Conservation (phyloP, 2,113 vertebrate species). For the Coptodon rendalli region DNA sequence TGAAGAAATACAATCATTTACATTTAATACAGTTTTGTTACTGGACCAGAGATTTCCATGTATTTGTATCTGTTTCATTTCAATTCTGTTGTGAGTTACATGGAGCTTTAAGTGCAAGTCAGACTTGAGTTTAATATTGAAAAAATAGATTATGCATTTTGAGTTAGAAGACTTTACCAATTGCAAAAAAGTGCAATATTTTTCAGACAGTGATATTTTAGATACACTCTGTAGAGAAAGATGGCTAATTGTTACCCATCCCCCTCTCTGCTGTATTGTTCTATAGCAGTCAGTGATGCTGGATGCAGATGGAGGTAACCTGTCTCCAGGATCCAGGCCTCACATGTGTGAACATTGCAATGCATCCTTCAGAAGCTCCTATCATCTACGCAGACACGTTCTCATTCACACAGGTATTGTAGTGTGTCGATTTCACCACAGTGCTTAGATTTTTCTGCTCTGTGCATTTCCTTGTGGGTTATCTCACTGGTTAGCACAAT, state of each 20-base stretch:
- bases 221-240: background rate
- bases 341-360: conserved; percentile 95
- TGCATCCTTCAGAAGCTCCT: conserved; percentile 95
- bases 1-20: background rate
- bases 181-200: background rate
- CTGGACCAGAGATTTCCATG: background rate
- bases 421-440: background rate
- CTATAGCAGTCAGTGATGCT: conserved; percentile 75
- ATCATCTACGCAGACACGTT: conserved; percentile 93
- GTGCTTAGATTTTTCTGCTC: background rate
- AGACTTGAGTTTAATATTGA: background rate
- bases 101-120: background rate
- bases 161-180: background rate
- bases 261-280: background rate
- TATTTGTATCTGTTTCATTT: background rate
- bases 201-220: background rate
- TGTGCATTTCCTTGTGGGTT: background rate
- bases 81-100: background rate
- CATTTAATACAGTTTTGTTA: background rate
- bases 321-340: conserved; percentile 88
- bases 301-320: conserved; percentile 81
- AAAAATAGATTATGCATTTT: background rate
- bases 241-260: background rate
- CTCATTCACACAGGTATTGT: conserved; percentile 90
- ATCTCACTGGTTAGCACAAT: background rate